These are phyloP conservation scores for Takifugu ocellatus DNA, from an alignment of 2,797 vertebrate genomes.

Conservation along the genomic window DNA sequence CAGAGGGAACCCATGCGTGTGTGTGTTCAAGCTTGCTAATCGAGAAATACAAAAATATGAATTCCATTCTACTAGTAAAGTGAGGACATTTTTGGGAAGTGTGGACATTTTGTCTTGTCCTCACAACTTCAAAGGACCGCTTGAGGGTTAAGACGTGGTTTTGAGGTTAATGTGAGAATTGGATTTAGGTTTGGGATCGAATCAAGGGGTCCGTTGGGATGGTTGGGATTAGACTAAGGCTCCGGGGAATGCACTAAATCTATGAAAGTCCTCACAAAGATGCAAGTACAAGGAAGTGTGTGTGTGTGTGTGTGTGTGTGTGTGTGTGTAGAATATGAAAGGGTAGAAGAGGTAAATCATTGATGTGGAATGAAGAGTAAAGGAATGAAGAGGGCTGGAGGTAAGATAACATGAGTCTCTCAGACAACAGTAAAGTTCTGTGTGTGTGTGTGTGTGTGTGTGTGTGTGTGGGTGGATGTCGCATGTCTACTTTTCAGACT, in stretches of 20 bases:
- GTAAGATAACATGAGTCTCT: slow-evolving; percentile 26
- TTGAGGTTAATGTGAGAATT: no score
- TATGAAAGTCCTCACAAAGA: not conserved
- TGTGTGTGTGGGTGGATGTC: not conserved
- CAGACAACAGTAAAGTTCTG: slow-evolving; percentile 6
- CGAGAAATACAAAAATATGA: no score
- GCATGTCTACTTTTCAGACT: not conserved
- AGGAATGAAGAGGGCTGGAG: slow-evolving; percentile 15
- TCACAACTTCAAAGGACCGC: no score
- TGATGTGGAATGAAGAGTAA: slow-evolving; percentile 31
- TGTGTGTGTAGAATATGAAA: slow-evolving; percentile 15
- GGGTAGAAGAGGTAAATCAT: slow-evolving; percentile 3
- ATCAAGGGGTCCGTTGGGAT: no score
- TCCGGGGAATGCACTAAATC: no score
- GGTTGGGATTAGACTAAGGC: no score
- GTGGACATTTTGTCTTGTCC: no score
- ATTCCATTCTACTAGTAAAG: no score
- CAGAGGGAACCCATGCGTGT: not conserved
- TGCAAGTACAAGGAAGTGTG: no score
- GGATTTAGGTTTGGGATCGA: no score
- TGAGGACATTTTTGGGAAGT: no score
- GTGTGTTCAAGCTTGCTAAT: not conserved
- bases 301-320: slow-evolving; percentile 4
- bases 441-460: slow-evolving; percentile 11
- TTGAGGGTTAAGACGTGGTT: no score